Conservation (phyloP, 2,888 invertebrate species). For the Agrilus cyanescens region DNA sequence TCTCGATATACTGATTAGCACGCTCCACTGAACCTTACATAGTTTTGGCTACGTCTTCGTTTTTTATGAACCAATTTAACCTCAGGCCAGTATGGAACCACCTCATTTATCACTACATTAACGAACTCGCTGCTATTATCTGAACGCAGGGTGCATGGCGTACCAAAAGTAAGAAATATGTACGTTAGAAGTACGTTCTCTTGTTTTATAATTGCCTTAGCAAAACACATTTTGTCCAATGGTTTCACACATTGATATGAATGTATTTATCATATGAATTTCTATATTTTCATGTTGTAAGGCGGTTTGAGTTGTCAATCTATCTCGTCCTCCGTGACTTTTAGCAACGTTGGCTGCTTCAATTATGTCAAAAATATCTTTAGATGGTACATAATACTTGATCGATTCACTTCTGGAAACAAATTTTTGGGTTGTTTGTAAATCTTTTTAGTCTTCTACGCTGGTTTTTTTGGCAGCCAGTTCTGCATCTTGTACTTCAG, state of each 20-base stretch:
- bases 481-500: too few relatives aligned
- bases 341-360: conserved; percentile 18
- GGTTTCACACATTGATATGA: conserved; percentile 11
- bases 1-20: conserved; percentile 18
- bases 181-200: conserved; percentile 23
- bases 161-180: conserved; percentile 26
- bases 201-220: conserved; percentile 16
- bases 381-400: conserved; percentile 12
- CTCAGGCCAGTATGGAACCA: conserved; percentile 23
- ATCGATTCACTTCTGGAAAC: conserved; percentile 7
- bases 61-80: conserved; percentile 26
- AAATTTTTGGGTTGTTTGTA: too few relatives aligned
- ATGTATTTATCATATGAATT: conserved; percentile 12
- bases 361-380: conserved; percentile 21
- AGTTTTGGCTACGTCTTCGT: conserved; percentile 18
- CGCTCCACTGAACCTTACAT: conserved; percentile 25
- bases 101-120: conserved; percentile 15
- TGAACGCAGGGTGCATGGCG: conserved; percentile 23
- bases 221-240: conserved; percentile 4
- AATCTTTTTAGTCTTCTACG: too few relatives aligned
- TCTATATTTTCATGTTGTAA: conserved; percentile 21
- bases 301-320: conserved; percentile 17
- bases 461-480: too few relatives aligned
- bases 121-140: conserved; percentile 23
- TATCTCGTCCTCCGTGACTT: conserved; percentile 24